phyloP scores from a whole-genome alignment of 2,113 vertebrate species.

The Megaceryle torquata region DNA sequence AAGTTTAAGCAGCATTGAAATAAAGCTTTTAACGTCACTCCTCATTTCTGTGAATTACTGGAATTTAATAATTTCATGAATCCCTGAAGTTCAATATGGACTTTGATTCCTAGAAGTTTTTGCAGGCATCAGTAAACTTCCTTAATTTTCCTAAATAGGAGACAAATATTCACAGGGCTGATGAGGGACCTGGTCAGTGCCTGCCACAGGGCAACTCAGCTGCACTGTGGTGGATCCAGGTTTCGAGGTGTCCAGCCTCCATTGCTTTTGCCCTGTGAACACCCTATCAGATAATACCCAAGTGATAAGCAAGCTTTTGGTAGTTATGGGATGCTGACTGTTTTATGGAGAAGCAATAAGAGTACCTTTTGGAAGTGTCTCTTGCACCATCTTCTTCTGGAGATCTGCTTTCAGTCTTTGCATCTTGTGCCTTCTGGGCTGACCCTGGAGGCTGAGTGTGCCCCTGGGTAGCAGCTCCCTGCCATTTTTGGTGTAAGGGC shows the following conservation, averaged over 20 bases:
- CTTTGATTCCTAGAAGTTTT: background rate
- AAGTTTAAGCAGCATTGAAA: background rate
- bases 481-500: background rate
- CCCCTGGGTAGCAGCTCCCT: background rate
- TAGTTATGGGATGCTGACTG: background rate
- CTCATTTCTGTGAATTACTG: background rate
- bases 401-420: background rate
- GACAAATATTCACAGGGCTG: background rate
- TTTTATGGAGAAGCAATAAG: background rate
- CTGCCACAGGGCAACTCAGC: fast-evolving
- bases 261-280: background rate
- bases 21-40: background rate
- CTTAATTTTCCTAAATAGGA: background rate
- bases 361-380: background rate
- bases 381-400: background rate
- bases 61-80: background rate
- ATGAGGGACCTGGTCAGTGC: background rate
- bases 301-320: background rate
- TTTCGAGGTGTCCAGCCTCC: background rate
- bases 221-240: background rate
- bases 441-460: background rate
- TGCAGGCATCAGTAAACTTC: background rate
- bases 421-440: background rate
- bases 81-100: background rate
- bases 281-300: background rate